These are phyloP conservation scores for Paradisaea rubra DNA, from an alignment of 2,113 vertebrate species.

Conservation along the genomic window DNA sequence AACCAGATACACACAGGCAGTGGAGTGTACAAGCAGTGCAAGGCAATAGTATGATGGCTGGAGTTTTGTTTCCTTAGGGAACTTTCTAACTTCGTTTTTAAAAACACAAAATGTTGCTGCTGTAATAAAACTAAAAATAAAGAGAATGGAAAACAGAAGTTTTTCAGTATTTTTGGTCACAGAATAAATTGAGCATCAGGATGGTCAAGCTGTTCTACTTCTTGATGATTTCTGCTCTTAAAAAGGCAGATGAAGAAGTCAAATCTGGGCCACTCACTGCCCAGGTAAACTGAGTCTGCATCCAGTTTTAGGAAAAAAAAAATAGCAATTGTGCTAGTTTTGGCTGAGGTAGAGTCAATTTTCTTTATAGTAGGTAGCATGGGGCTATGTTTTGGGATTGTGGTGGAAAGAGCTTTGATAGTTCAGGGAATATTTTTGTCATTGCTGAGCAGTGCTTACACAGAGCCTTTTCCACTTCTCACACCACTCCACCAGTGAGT, in stretches of 20 bases:
- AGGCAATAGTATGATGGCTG: not conserved
- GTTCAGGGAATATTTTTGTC: not conserved
- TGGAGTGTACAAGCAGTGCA: not conserved
- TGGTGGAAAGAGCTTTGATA: not conserved
- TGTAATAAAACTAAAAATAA: not conserved
- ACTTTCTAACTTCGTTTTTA: not conserved
- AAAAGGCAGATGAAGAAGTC: not conserved
- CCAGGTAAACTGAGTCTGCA: not conserved
- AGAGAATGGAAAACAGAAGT: fast-evolving
- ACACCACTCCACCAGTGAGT: not conserved
- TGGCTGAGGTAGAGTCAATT: not conserved
- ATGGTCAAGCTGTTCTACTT: not conserved
- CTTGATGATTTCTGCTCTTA: not conserved
- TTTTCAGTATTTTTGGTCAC: not conserved
- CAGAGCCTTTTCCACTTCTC: not conserved
- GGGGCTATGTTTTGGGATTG: not conserved
- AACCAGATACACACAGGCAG: not conserved
- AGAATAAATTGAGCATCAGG: not conserved
- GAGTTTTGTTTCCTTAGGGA: not conserved
- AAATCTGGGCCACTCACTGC: not conserved
- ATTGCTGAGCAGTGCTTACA: not conserved
- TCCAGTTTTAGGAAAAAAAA: not conserved
- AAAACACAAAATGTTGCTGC: not conserved
- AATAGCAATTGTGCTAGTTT: not conserved
- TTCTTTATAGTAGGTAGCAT: not conserved